Percentiles rank a stretch among this genome's conserved stretches.
These are phyloP conservation scores for Thelaira solivaga DNA, from an alignment of 2,888 invertebrate genomes.

Conservation along the genomic window DNA sequence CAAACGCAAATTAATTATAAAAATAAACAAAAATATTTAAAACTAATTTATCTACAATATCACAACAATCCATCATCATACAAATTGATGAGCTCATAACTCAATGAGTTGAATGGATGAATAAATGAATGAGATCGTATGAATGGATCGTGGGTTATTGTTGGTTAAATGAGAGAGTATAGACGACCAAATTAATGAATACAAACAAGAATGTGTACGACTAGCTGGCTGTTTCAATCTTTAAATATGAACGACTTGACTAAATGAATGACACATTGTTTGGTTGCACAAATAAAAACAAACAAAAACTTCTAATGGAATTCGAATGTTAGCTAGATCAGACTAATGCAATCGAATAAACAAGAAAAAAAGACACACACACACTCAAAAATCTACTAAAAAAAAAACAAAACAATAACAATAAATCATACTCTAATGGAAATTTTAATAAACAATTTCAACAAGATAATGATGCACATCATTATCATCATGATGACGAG, in stretches of 20 bases:
- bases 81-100: constrained; percentile 60
- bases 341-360: constrained; percentile 38
- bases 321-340: constrained; percentile 40
- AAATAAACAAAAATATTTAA: constrained; percentile 48
- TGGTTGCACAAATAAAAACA: constrained; percentile 39
- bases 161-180: constrained; percentile 16
- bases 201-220: background rate
- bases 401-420: constrained; percentile 20
- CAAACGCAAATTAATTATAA: constrained; percentile 51
- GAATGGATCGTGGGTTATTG: background rate
- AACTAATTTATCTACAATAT: constrained; percentile 51
- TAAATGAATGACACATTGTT: constrained; percentile 60
- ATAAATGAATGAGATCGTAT: constrained; percentile 13
- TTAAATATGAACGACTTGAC: constrained; percentile 25
- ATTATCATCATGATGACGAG: background rate
- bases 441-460: constrained; percentile 48
- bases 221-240: constrained; percentile 9
- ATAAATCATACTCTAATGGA: constrained; percentile 56
- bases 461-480: constrained; percentile 22
- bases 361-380: background rate
- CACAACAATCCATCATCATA: constrained; percentile 56
- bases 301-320: constrained; percentile 46
- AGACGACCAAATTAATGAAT: constrained; percentile 4
- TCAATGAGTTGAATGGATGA: constrained; percentile 41
- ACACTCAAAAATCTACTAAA: background rate